phyloP scores from a whole-genome alignment of 2,888 invertebrate species.

The Temnothorax unifasciatus region DNA sequence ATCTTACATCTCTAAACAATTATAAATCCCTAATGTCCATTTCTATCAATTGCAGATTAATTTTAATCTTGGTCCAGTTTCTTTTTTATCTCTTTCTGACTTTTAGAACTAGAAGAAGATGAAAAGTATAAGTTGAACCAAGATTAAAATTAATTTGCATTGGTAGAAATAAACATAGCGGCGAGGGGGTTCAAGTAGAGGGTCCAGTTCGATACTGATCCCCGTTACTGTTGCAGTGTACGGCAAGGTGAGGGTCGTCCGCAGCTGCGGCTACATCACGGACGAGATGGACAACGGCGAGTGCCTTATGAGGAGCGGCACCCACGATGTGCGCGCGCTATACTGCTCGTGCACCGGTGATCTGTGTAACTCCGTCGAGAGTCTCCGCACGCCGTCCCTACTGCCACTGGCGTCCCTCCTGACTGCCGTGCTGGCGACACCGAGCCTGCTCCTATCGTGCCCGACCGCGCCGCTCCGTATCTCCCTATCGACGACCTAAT shows the following conservation, averaged over 20 bases:
- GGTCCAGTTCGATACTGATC: not conserved
- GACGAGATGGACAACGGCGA: constrained; percentile 88
- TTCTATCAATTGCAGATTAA: too few species aligned
- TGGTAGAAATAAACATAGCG: too few species aligned
- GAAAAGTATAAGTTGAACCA: too few species aligned
- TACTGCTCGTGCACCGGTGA: constrained; percentile 94
- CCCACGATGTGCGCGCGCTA: constrained; percentile 91
- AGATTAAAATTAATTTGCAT: too few species aligned
- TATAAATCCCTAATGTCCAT: not conserved
- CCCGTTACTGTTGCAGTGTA: constrained; percentile 88
- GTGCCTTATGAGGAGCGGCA: constrained; percentile 91
- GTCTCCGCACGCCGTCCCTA: constrained; percentile 70
- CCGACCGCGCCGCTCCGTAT: constrained; percentile 48
- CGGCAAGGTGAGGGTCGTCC: constrained; percentile 92
- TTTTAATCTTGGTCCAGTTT: too few species aligned
- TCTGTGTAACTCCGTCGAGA: constrained; percentile 90
- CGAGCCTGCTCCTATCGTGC: constrained; percentile 68
- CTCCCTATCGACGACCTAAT: constrained; percentile 69
- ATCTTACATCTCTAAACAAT: not conserved
- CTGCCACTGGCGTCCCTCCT: constrained; percentile 71
- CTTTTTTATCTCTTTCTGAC: too few species aligned
- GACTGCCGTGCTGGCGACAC: constrained; percentile 65
- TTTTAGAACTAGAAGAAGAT: too few species aligned
- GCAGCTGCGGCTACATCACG: constrained; percentile 93
- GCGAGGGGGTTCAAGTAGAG: not conserved